Base-by-base conservation (phyloP, 2,113 vertebrate genomes). In the Coryphaenoides rupestris region DNA sequence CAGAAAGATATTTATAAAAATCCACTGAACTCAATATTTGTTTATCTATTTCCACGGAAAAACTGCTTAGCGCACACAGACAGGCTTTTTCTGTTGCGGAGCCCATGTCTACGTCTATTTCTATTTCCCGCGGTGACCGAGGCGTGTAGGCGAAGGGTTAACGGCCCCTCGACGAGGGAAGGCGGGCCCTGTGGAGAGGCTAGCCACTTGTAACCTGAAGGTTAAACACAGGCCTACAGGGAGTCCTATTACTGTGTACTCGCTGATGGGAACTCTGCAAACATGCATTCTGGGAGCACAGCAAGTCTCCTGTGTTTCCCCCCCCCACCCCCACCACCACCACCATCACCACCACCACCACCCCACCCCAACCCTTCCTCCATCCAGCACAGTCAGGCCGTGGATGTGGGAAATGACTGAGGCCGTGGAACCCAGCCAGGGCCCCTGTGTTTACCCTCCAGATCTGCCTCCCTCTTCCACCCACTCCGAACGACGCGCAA, bases 181-280 rank as follows among this genome's bases (percentile, higher is more conserved):
- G 69, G 59, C 49, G 24, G 56, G 55, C 54, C n/a, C 50, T 74
- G 23, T 63, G 58, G 63, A 77, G 77, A 65, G 72, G 61, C 73
- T 70, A 68, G 63, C 65, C 82, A 82, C 83, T 88, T 79, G 84
- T 80, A 86, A 82, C 82, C 77, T 71, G 64, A 84, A 85, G 87
- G 88, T 88, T 86, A 87, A 84, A 80, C 46, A 61, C 62, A 61
- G 78, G 74, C 74, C 79, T 84, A 78, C 76, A 72, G 82, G 84
- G 84, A 83, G 77, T 82, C 68, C 74, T 78, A 69, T 82, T 81
- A 82, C 85, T 85, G 85, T 84, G 75, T 77, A 80, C 74, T 86
- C 68, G 80, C 83, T 89, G 85, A 80, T 89, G 87, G 85, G 84
- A 89, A 87, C 85, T 87, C 79, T 78, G 80, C 82, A 85, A 88